Conservation (phyloP, 2,888 invertebrate genomes). For the Hyppa rectilinea region DNA sequence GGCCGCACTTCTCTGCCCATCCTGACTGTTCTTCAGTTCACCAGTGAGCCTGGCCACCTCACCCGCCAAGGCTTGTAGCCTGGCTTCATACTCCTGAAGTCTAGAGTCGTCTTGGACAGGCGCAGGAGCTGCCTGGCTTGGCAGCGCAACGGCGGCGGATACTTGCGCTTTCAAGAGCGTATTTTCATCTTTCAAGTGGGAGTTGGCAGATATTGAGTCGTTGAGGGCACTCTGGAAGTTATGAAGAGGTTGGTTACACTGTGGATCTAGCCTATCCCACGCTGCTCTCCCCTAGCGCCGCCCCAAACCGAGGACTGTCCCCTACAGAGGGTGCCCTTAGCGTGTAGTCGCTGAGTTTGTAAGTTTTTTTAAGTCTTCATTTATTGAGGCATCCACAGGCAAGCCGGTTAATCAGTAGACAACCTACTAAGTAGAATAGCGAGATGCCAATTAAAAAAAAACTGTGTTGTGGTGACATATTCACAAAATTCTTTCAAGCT, state of each 20-base stretch:
- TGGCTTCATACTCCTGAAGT: constrained; percentile 61
- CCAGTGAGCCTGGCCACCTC: constrained; percentile 70
- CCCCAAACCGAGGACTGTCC: too few relatives aligned
- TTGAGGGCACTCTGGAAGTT: constrained; percentile 86
- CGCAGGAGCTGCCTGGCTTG: constrained; percentile 12
- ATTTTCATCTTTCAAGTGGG: constrained; percentile 96
- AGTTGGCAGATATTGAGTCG: constrained; percentile 93
- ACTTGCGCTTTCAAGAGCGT: constrained; percentile 95
- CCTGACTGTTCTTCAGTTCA: constrained; percentile 69
- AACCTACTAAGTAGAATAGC: too few relatives aligned
- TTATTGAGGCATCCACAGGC: too few relatives aligned
- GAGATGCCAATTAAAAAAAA: too few relatives aligned
- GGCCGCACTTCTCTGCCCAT: constrained; percentile 64
- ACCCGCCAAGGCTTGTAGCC: constrained; percentile 67
- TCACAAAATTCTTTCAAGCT: too few relatives aligned
- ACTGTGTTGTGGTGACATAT: too few relatives aligned
- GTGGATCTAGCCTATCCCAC: not conserved
- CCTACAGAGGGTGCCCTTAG: too few relatives aligned
- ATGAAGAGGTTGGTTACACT: not conserved
- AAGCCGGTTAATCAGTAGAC: too few relatives aligned
- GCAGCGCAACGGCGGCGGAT: constrained; percentile 80
- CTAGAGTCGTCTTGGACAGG: constrained; percentile 42
- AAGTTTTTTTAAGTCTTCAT: too few relatives aligned
- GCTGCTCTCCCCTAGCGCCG: too few relatives aligned
- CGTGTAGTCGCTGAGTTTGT: too few relatives aligned